Evolutionary conservation across 2,888 invertebrate species (phyloP).

Genomic region (Therioaphis trifolii): DNA sequence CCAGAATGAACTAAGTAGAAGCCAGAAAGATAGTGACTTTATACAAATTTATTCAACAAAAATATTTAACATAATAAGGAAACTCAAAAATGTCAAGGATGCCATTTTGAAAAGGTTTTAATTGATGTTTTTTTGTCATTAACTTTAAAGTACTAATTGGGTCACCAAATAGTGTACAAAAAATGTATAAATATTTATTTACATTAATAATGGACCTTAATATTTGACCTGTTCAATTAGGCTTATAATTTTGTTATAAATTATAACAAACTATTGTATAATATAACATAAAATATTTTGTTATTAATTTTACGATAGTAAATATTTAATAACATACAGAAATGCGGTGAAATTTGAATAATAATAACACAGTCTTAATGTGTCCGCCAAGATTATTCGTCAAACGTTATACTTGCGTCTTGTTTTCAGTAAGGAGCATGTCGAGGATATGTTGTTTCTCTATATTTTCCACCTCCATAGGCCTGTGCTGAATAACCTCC

Average conservation of each 20-base stretch:
- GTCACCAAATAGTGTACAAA: conserved; percentile 54
- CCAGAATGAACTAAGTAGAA: conserved; percentile 52
- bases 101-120: conserved; percentile 1
- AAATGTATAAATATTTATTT: conserved; percentile 59
- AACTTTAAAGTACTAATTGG: conserved; percentile 27
- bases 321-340: conserved; percentile 53
- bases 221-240: conserved; percentile 57
- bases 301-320: conserved; percentile 46
- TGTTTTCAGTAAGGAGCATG: conserved; percentile 65
- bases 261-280: conserved; percentile 43
- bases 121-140: background rate
- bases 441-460: conserved; percentile 65
- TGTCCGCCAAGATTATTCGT: conserved; percentile 60
- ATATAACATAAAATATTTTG: conserved; percentile 40
- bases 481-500: conserved; percentile 63
- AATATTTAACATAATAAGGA: conserved; percentile 26
- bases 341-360: conserved; percentile 52
- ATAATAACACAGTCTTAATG: conserved; percentile 60
- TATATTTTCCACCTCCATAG: conserved; percentile 67
- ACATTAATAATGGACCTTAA: conserved; percentile 50
- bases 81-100: conserved; percentile 41
- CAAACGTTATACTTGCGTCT: conserved; percentile 59
- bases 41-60: conserved; percentile 55
- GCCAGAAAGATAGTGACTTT: conserved; percentile 34
- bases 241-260: conserved; percentile 58